These are phyloP conservation scores for Actias luna DNA, from an alignment of 2,888 invertebrate species.

Conservation along the genomic window DNA sequence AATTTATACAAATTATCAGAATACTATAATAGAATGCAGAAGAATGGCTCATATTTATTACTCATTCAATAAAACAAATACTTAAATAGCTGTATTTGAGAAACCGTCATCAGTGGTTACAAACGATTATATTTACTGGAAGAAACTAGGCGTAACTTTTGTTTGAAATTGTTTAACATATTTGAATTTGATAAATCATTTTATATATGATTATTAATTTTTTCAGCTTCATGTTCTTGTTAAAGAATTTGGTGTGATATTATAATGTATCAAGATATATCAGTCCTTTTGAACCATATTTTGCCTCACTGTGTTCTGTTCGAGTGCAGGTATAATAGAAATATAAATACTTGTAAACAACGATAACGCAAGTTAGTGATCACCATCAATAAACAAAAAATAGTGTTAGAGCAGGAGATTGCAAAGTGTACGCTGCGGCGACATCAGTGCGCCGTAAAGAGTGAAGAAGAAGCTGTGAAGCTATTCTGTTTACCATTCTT, in stretches of 20 bases:
- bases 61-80: slow-evolving; percentile 87
- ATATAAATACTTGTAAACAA: not conserved
- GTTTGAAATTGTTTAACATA: not conserved
- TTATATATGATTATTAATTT: not conserved
- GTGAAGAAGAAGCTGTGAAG: no score
- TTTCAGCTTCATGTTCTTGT: slow-evolving; percentile 89
- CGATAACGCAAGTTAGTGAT: not conserved
- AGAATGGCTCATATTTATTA: slow-evolving; percentile 69
- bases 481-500: no score
- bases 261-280: slow-evolving; percentile 96
- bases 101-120: slow-evolving; percentile 86
- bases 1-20: no score
- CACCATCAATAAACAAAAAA: not conserved
- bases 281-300: slow-evolving; percentile 93
- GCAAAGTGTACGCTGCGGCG: no score
- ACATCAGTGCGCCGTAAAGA: no score
- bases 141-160: slow-evolving; percentile 88
- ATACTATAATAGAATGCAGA: no score
- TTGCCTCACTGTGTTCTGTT: slow-evolving; percentile 96
- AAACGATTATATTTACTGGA: slow-evolving; percentile 93
- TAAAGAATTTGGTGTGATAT: slow-evolving; percentile 95
- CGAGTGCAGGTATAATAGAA: slow-evolving; percentile 84
- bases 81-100: slow-evolving; percentile 85
- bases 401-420: no score
- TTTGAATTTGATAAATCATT: not conserved